Evolutionary conservation across 2,113 vertebrate genomes (phyloP).

Genomic region (Tachysurus vachellii): DNA sequence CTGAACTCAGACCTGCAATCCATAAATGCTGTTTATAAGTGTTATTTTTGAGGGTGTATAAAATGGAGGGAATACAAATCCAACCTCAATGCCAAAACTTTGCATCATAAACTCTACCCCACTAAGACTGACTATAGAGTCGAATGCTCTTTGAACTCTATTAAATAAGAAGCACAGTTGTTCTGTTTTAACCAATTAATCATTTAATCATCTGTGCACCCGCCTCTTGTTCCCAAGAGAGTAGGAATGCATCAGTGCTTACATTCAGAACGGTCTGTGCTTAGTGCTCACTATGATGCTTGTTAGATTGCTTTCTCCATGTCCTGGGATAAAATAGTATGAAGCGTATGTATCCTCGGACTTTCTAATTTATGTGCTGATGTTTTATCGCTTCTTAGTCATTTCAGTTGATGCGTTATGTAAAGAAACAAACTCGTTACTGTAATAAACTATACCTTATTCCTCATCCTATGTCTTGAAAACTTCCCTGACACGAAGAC

Average conservation of each 20-base stretch:
- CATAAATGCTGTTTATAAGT: not conserved
- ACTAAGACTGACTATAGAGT: not conserved
- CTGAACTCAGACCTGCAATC: not conserved
- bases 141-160: not conserved
- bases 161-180: not conserved
- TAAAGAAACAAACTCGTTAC: not conserved
- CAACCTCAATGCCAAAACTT: conserved; percentile 32
- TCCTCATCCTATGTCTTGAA: not conserved
- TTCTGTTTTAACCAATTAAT: conserved; percentile 19
- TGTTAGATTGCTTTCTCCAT: not conserved
- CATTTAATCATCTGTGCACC: not conserved
- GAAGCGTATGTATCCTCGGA: not conserved
- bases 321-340: not conserved
- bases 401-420: not conserved
- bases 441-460: not conserved
- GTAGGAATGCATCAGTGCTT: conserved; percentile 4
- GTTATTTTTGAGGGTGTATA: not conserved
- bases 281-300: not conserved
- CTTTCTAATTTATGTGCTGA: not conserved
- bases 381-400: not conserved
- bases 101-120: conserved; percentile 49
- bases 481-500: not conserved
- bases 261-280: not conserved
- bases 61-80: conserved; percentile 44
- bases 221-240: conserved; percentile 16